Percentiles rank a stretch among this genome's conserved stretches.
Conservation (phyloP, 2,888 invertebrate species). For the Mesorhabditis spiculigera region DNA sequence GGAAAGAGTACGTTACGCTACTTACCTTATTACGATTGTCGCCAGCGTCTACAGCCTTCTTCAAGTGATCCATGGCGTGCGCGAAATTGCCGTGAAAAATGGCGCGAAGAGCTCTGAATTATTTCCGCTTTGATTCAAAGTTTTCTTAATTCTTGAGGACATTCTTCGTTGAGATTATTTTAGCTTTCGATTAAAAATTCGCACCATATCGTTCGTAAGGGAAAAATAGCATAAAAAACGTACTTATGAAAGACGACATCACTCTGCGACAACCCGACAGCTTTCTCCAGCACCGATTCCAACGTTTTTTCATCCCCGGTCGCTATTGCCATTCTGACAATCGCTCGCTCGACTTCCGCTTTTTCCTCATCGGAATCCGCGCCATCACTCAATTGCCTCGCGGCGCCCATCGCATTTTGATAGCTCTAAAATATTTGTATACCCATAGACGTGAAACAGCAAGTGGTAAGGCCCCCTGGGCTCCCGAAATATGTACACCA, state of each 20-base stretch:
- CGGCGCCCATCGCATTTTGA: background rate
- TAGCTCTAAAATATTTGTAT: too few relatives aligned
- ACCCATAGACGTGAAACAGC: too few relatives aligned
- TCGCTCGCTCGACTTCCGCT: background rate
- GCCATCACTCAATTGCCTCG: background rate
- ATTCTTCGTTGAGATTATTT: too few relatives aligned
- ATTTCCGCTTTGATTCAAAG: too few relatives aligned
- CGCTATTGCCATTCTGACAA: background rate
- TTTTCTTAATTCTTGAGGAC: too few relatives aligned
- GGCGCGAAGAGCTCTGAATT: background rate
- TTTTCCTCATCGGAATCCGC: background rate
- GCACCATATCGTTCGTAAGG: too few relatives aligned
- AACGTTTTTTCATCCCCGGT: slow-evolving; percentile 1
- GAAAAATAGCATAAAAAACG: too few relatives aligned
- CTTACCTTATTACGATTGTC: background rate
- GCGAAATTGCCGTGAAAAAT: background rate
- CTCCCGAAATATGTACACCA: too few relatives aligned
- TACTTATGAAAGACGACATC: background rate
- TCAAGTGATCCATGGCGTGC: background rate
- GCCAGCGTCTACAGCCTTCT: background rate
- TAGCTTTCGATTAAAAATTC: too few relatives aligned
- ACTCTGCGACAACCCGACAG: background rate
- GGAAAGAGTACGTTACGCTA: too few relatives aligned
- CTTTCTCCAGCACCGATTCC: background rate
- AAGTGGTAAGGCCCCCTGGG: too few relatives aligned